A percentile compares a stretch with the other conserved stretches of the same genome.
These are phyloP conservation scores for Varanus salvator DNA, from an alignment of 2,113 vertebrate genomes.

Conservation along the genomic window DNA sequence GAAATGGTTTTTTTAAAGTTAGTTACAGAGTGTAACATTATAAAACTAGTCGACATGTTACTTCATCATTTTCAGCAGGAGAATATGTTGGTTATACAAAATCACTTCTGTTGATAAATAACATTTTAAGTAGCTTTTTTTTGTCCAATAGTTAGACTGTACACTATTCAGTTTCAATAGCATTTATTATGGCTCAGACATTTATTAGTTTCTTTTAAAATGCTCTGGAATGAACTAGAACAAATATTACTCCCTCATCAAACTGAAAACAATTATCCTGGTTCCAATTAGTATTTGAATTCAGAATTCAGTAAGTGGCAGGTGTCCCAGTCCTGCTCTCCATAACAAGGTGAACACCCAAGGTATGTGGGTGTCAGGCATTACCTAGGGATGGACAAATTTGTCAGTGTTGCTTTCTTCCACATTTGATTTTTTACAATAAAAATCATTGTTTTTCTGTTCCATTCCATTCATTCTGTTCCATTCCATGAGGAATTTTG, in stretches of 20 bases:
- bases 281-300: conserved; percentile 43
- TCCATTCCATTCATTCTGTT: not conserved
- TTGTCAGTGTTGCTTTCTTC: not conserved
- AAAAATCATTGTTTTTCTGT: not conserved
- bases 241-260: conserved; percentile 66
- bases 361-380: conserved; percentile 12
- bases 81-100: conserved; percentile 66
- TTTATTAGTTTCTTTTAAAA: conserved; percentile 64
- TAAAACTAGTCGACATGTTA: conserved; percentile 68
- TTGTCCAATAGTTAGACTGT: conserved; percentile 63
- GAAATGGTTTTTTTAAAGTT: conserved; percentile 72
- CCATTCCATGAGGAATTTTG: not conserved
- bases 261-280: conserved; percentile 65
- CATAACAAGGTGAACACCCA: too few relatives aligned
- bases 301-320: conserved; percentile 54
- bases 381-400: conserved; percentile 6
- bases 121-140: conserved; percentile 69
- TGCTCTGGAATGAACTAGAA: conserved; percentile 67
- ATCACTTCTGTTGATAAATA: conserved; percentile 77
- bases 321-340: conserved; percentile 51
- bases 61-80: conserved; percentile 68
- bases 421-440: not conserved
- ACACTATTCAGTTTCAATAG: conserved; percentile 58
- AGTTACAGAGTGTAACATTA: conserved; percentile 68
- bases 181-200: conserved; percentile 60